These are phyloP conservation scores for Thunnus thynnus DNA, from an alignment of 2,113 vertebrate genomes.

Conservation along the genomic window DNA sequence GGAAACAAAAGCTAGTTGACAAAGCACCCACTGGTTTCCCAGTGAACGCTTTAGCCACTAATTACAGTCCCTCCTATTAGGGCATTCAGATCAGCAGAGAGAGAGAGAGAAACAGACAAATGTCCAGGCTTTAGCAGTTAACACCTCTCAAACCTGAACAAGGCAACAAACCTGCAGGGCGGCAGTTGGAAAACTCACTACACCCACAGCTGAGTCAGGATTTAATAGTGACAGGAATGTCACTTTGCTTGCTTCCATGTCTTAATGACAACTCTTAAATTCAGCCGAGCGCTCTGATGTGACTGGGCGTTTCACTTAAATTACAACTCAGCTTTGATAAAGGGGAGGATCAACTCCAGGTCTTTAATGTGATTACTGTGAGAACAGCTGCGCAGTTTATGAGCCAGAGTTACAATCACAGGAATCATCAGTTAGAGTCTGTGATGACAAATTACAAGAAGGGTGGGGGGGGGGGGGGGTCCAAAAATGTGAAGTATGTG, in stretches of 20 bases:
- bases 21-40: not conserved
- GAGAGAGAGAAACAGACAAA: not conserved
- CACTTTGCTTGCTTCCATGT: constrained; percentile 73
- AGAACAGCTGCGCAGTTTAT: constrained; percentile 25
- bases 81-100: not conserved
- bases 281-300: constrained; percentile 11
- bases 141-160: constrained; percentile 56
- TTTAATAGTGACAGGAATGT: constrained; percentile 78
- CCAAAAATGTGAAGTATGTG: constrained; percentile 55
- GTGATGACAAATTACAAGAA: not conserved
- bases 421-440: constrained; percentile 3
- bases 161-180: constrained; percentile 50
- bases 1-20: constrained; percentile 49
- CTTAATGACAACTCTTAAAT: constrained; percentile 29
- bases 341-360: not conserved
- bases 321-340: constrained; percentile 3
- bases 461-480: not conserved
- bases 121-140: constrained; percentile 40
- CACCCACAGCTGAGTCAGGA: constrained; percentile 73
- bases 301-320: constrained; percentile 25
- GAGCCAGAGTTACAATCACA: constrained; percentile 1
- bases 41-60: constrained; percentile 12
- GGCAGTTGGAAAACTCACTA: constrained; percentile 35
- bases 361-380: constrained; percentile 7
- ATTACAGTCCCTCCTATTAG: constrained; percentile 59